phyloP scores from a whole-genome alignment of 2,797 vertebrate species.

The Crenuchus spilurus region DNA sequence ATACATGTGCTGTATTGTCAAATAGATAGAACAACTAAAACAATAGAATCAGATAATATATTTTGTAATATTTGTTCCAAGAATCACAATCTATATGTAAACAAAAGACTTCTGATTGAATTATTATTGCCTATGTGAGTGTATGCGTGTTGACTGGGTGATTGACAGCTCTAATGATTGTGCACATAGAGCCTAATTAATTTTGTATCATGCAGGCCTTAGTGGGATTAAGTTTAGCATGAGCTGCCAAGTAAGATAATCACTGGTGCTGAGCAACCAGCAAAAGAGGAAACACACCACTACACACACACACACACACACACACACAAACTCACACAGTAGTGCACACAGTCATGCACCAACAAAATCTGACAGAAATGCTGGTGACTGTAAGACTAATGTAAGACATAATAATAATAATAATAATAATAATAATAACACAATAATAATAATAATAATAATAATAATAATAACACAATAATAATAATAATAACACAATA shows the following conservation, averaged over 20 bases:
- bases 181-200: constrained; percentile 20
- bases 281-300: neutral
- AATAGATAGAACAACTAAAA: neutral
- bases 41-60: neutral
- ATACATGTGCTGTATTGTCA: too few relatives aligned
- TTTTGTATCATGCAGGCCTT: constrained; percentile 25
- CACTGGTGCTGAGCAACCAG: constrained; percentile 24
- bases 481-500: too few relatives aligned
- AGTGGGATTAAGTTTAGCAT: constrained; percentile 23
- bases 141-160: neutral
- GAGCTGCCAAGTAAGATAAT: constrained; percentile 32
- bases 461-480: too few relatives aligned
- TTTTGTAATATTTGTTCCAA: neutral
- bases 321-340: constrained; percentile 5
- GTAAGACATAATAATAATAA: too few relatives aligned
- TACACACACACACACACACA: constrained; percentile 6
- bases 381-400: neutral
- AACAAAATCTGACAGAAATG: neutral
- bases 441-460: too few relatives aligned
- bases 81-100: neutral
- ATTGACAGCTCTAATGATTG: constrained; percentile 30
- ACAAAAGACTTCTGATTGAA: constrained; percentile 8
- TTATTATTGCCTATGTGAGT: constrained; percentile 19
- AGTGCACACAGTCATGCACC: neutral
- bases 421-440: too few relatives aligned